phyloP scores from a whole-genome alignment of 2,113 vertebrate genomes.

The Tursiops truncatus region DNA sequence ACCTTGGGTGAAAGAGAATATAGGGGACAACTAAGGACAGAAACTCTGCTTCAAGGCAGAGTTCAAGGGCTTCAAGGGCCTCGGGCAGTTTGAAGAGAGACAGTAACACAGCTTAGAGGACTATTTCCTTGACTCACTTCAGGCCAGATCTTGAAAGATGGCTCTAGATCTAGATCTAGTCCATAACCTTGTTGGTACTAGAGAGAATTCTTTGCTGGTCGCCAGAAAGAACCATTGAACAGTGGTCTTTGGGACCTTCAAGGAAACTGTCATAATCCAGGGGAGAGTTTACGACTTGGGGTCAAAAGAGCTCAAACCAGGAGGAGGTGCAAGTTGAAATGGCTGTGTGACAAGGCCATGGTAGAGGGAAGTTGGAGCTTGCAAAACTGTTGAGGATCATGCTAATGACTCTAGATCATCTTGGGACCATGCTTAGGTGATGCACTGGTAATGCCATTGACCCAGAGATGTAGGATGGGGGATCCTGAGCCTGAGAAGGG shows the following conservation, averaged over 20 bases:
- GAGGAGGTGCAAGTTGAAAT: background rate
- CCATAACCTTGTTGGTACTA: background rate
- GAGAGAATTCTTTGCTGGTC: background rate
- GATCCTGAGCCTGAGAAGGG: background rate
- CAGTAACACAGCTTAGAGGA: background rate
- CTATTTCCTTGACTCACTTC: background rate
- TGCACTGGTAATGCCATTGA: background rate
- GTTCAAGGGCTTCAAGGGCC: background rate
- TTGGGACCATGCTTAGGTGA: background rate
- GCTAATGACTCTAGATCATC: background rate
- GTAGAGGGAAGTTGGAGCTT: background rate
- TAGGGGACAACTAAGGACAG: background rate
- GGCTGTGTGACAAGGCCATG: background rate
- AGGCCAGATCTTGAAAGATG: background rate
- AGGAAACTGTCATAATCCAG: background rate
- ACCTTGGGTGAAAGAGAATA: background rate
- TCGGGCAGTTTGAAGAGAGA: background rate
- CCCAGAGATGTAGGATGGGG: background rate
- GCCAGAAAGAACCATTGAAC: background rate
- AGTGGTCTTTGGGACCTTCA: background rate
- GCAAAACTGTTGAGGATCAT: background rate
- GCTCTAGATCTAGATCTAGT: background rate
- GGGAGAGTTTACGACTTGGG: background rate
- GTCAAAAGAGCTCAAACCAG: background rate
- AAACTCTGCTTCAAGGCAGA: background rate